Base-by-base conservation (phyloP, 2,113 vertebrate genomes). In the Alouatta palliata region DNA sequence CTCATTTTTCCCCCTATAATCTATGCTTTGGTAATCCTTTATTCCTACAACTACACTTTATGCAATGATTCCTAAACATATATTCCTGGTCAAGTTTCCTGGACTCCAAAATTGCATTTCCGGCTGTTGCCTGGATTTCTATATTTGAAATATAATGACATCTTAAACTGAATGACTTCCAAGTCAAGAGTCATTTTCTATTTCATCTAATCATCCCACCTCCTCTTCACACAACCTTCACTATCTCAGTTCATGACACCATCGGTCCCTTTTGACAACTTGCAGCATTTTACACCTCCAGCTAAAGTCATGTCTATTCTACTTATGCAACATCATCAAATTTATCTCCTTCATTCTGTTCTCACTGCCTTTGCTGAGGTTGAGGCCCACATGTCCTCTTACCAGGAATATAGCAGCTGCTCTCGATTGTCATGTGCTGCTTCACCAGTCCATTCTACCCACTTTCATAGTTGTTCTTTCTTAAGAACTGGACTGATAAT, bases 51-150 rank as follows among this genome's bases (percentile, higher is more conserved):
- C 61, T 70, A 54, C 2, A 73, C 73, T 85, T 45, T 79, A 1
- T 89, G 19, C 43, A 87, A 0, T 90, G 20, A 93, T 25, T 76
- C 61, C 76, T 47, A 83, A 90, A 54, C 30, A 61, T 47, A 0
- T n/a, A 49, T 83, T 96, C 89, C 19, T 86, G 40, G 45, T 95
- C 16, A 88, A 12, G 71, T 87, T 47, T 89, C 56, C 13, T 93
- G 47, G n/a, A 30, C 27, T 32, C 43, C 25, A 40, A 61, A 83
- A 61, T 19, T 86, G 1, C 2, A 56, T 49, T 94, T 89, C 37
- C 35, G 49, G 1, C 49, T 91, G 43, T 70, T 45, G 5, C 45
- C 27, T 91, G 43, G 4, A 52, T 73, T 66, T 71, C n/a, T 95
- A 1, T 83, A 47, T 61, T 37, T 49, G 7, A 89, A 52, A 8